phyloP scores from a whole-genome alignment of 2,797 vertebrate genomes.

The Dryobates pubescens region DNA sequence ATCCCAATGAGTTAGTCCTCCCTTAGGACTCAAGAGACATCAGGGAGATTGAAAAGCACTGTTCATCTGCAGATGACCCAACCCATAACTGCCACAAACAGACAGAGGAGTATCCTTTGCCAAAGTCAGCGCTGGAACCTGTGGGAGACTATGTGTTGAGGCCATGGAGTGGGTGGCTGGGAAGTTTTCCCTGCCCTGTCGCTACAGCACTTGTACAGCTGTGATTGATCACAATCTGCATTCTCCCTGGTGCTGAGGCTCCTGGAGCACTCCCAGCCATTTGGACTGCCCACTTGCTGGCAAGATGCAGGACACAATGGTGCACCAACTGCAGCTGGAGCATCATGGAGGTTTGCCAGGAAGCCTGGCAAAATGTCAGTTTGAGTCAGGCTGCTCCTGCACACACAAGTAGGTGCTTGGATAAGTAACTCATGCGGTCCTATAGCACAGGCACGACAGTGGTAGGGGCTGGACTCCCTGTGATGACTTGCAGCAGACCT shows the following conservation, averaged over 20 bases:
- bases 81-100: not conserved
- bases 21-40: slow-evolving; percentile 1
- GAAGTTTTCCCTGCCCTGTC: not conserved
- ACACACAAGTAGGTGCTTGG: not conserved
- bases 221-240: fast-evolving
- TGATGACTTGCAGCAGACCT: not conserved
- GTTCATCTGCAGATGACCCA: slow-evolving; percentile 17
- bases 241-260: fast-evolving
- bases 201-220: not conserved
- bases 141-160: not conserved
- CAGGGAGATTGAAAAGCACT: not conserved
- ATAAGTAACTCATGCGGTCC: not conserved
- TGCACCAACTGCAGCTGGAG: not conserved
- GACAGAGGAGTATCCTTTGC: not conserved
- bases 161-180: fast-evolving
- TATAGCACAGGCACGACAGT: not conserved
- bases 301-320: not conserved
- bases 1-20: slow-evolving; percentile 14
- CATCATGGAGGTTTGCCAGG: fast-evolving
- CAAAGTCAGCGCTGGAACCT: not conserved
- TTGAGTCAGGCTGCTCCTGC: not conserved
- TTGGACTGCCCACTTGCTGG: not conserved
- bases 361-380: not conserved
- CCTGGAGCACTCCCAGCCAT: fast-evolving
- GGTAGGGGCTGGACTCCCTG: not conserved